Evolutionary conservation across 2,888 invertebrate genomes (phyloP), one percentile per base, ranked within the genome.

Genomic region (Leptothorax acervorum): DNA sequence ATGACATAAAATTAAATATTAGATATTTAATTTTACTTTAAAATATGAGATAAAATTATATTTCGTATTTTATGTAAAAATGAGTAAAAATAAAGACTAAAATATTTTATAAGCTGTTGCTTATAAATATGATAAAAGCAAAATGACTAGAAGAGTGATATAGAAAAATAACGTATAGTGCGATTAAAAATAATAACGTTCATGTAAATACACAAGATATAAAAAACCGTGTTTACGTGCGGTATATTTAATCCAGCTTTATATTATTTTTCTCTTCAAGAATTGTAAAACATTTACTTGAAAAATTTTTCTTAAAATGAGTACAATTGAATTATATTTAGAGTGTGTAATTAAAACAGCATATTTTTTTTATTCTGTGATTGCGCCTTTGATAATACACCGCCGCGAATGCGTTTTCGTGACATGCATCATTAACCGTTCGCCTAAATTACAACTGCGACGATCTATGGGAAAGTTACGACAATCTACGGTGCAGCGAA

Each of bases 381-480:
- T 53, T 68, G 28, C 6, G 28, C 2, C 8, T 66, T 76, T 42
- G 28, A 42, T n/a, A n/a, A 53, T 39, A 31, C 28, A 39, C n/a
- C 4, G 9, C 31, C 12, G 68, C 3, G 28, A 76, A 68, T 42
- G 12, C 12, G 39, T 45, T 51, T 76, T 76, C 39, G 53, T 76
- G 70, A 68, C n/a, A 8, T 9, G 51, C 42, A 53, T 76, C 18
- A 66, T 76, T 66, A 76, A 76, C 23, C 35, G 45, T 6, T 1
- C 1, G n/a, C 31, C n/a, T 65, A 66, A 70, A 78, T 70, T 42
- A 2, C n/a, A 70, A 68, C 55, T 31, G 28, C 9, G 28, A 68
- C 28, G 4, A 53, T 76, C 55, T 31, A 28, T 82, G 45, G 8
- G 45, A 82, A 84, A 66, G 82, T 62, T 11, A 39, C 18, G 18